Percentiles rank a stretch among this genome's conserved stretches.
These are phyloP conservation scores for Ibidorhyncha struthersii DNA, from an alignment of 2,113 vertebrate species.

Conservation along the genomic window DNA sequence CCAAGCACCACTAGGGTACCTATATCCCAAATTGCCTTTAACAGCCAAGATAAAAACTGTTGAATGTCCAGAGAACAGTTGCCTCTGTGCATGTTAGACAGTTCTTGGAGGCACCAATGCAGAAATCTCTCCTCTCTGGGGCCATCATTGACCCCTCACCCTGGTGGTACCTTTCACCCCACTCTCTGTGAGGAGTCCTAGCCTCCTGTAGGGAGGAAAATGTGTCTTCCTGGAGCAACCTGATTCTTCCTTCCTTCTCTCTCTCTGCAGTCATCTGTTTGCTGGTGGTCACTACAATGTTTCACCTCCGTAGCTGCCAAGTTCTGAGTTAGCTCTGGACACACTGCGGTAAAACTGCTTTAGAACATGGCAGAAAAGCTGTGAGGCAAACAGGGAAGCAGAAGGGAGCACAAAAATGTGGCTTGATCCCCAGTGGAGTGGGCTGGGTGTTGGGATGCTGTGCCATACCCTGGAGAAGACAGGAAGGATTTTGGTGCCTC, in stretches of 20 bases:
- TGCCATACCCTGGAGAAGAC: background rate
- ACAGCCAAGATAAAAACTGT: background rate
- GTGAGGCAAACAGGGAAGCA: background rate
- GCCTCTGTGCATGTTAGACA: background rate
- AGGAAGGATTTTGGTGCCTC: background rate
- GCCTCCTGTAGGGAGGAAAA: background rate
- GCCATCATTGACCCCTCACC: background rate
- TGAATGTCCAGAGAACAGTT: background rate
- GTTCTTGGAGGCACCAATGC: background rate
- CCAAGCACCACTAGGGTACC: background rate
- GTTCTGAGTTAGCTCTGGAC: background rate
- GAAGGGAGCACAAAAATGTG: background rate
- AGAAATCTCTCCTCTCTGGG: background rate
- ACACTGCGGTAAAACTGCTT: accelerated
- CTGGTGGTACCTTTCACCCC: background rate
- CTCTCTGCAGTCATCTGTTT: background rate
- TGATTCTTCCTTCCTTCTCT: background rate
- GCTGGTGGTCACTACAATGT: background rate
- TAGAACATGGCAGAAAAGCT: background rate
- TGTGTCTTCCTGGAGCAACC: background rate
- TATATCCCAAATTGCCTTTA: background rate
- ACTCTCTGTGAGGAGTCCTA: background rate
- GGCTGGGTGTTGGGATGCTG: background rate
- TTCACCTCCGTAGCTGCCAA: background rate
- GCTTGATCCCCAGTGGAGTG: background rate